Percentiles rank a stretch among this genome's conserved stretches.
These are phyloP conservation scores for Hymenopus coronatus DNA, from an alignment of 2,888 invertebrate genomes.

Conservation along the genomic window DNA sequence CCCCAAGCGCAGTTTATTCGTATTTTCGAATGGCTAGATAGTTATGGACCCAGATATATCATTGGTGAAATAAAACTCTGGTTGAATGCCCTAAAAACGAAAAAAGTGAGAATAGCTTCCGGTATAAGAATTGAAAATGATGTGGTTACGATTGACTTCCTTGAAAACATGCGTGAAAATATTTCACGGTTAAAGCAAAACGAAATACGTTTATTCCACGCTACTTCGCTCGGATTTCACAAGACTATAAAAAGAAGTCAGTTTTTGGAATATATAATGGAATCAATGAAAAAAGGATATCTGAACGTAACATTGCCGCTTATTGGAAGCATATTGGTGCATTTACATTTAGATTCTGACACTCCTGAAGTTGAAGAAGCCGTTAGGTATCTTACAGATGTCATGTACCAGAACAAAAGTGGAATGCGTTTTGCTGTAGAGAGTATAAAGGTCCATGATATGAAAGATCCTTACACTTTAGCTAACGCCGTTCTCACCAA, in stretches of 20 bases:
- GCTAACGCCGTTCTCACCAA: background rate
- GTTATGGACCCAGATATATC: background rate
- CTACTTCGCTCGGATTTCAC: background rate
- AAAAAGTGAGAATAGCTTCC: background rate
- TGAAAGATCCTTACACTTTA: background rate
- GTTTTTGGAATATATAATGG: background rate
- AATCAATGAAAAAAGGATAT: background rate
- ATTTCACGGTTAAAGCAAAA: background rate
- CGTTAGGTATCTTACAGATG: background rate
- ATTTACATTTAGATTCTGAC: background rate
- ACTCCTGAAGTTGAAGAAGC: background rate
- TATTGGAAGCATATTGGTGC: background rate
- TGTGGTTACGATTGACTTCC: background rate
- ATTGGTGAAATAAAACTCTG: background rate
- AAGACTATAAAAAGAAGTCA: background rate
- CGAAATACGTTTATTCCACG: background rate
- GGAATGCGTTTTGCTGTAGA: background rate
- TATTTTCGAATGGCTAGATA: background rate
- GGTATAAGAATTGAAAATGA: background rate
- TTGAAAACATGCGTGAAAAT: background rate
- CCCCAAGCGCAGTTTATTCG: background rate
- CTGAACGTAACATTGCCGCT: background rate
- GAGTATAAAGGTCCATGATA: background rate
- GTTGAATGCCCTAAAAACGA: background rate
- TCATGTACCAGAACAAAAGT: background rate